A percentile compares a stretch with the other conserved stretches of the same genome.
phyloP scores from a whole-genome alignment of 2,113 vertebrate genomes.

The Cyprinus carpio region DNA sequence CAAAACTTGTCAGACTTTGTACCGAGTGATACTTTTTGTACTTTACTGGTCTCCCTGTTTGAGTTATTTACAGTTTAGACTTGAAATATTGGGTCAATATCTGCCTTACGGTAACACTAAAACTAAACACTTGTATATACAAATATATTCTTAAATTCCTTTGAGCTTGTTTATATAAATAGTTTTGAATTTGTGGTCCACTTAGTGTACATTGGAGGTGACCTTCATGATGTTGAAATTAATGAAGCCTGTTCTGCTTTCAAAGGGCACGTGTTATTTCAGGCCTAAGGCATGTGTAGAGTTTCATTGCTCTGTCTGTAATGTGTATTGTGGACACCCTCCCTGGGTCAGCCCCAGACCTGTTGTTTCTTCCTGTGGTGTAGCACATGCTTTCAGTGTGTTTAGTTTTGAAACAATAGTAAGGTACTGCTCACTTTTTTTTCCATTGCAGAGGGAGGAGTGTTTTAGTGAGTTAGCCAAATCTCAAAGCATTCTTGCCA shows the following conservation, averaged over 20 bases:
- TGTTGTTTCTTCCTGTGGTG: background rate
- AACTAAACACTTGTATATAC: background rate
- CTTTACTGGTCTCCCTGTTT: background rate
- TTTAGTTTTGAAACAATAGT: slow-evolving; percentile 11
- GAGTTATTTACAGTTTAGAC: slow-evolving; percentile 4
- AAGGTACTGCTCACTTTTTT: background rate
- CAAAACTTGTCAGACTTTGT: slow-evolving; percentile 26
- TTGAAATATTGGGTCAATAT: background rate
- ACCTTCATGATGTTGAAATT: slow-evolving; percentile 56
- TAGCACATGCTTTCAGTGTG: background rate
- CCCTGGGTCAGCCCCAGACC: background rate
- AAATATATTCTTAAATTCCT: background rate
- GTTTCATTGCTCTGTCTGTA: background rate
- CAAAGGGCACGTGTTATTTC: slow-evolving; percentile 55
- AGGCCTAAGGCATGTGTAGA: background rate
- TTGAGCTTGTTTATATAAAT: slow-evolving; percentile 1
- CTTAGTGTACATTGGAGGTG: slow-evolving; percentile 47
- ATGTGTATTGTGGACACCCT: background rate
- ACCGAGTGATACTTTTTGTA: background rate
- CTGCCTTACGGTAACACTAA: background rate
- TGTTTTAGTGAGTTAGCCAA: background rate
- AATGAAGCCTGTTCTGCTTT: slow-evolving; percentile 22
- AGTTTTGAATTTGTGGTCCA: background rate
- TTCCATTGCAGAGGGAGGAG: too few relatives aligned
- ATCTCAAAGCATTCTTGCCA: background rate